Conservation (phyloP, 1,140 invertebrate species). For the Brachionus koreanus region DNA sequence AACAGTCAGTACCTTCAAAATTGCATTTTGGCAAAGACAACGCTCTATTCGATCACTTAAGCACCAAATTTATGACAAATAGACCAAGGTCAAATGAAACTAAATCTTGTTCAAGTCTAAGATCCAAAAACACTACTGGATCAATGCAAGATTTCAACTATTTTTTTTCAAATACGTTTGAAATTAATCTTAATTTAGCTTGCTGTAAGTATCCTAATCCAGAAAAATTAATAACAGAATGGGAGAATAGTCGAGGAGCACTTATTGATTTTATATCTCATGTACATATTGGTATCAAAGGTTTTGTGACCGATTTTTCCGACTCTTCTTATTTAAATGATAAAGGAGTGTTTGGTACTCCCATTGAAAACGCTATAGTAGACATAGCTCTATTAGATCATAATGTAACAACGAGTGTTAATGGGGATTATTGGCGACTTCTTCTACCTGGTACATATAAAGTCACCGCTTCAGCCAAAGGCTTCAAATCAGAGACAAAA, state of each 20-base stretch:
- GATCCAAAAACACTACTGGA: constrained; percentile 46
- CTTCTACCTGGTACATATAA: constrained; percentile 77
- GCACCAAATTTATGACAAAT: not conserved
- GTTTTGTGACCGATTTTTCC: constrained; percentile 66
- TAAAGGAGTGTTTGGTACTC: not conserved
- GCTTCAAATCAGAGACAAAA: constrained; percentile 13
- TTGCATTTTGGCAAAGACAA: not conserved
- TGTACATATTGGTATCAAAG: constrained; percentile 81
- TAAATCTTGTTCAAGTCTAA: not conserved
- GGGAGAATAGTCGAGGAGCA: constrained; percentile 32
- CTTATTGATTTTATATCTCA: constrained; percentile 50
- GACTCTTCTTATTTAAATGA: constrained; percentile 16
- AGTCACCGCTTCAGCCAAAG: not conserved
- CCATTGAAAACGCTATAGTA: constrained; percentile 70
- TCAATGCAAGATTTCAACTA: constrained; percentile 99
- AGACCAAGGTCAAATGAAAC: not conserved
- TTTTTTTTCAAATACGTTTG: constrained; percentile 93
- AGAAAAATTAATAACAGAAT: constrained; percentile 10
- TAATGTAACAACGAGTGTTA: constrained; percentile 49
- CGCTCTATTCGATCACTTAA: not conserved
- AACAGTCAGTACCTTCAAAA: constrained; percentile 75
- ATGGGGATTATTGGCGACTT: constrained; percentile 88
- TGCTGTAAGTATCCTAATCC: constrained; percentile 84
- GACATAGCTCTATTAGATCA: constrained; percentile 62
- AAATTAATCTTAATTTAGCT: constrained; percentile 90